Evolutionary conservation across 1,140 invertebrate species (phyloP), one percentile per base, ranked within the genome.

Genomic region (Tribolium madens): DNA sequence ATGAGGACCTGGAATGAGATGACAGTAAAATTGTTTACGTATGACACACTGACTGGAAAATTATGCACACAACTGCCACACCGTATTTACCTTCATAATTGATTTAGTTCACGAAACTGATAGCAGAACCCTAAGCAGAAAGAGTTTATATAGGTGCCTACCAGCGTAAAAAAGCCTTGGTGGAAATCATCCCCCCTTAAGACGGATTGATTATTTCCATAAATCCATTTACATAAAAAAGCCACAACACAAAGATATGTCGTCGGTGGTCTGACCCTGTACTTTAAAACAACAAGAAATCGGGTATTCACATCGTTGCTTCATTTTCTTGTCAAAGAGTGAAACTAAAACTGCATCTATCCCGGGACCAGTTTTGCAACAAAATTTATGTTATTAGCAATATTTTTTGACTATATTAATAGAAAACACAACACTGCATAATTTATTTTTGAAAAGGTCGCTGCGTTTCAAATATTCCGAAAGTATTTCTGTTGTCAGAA

Each of bases 141-240:
- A 13, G 21, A 64, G 57, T 14, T 33, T 64, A 64, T 64, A 64
- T 64, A 64, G 57, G 14, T 9, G 14, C 57, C 12, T n/a, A 31
- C 57, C 21, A 64, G 21, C 17, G 15, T 60, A 26, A 60, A 60
- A 26, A 26, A 60, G 53, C 57, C 57, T 64, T 64, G 57, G 57
- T 64, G 21, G 57, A 64, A 64, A 33, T 64, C 57, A 64, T 33
- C 57, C 57, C 57, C 57, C 36, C 57, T 64, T 33, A 33, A 33
- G 21, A 1, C 53, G 26, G 9, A 12, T 64, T 64, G 21, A 64
- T 64, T 64, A 64, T 64, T 64, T 64, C 57, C 57, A 64, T 64
- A 64, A 64, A 64, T 64, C 57, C 57, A 64, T 64, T 64, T 31
- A 33, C 57, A 64, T 64, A 64, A 64, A 33, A 64, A 64, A 64